Conservation (phyloP, 2,888 invertebrate species). For the Hirtodrosophila alboralis region DNA sequence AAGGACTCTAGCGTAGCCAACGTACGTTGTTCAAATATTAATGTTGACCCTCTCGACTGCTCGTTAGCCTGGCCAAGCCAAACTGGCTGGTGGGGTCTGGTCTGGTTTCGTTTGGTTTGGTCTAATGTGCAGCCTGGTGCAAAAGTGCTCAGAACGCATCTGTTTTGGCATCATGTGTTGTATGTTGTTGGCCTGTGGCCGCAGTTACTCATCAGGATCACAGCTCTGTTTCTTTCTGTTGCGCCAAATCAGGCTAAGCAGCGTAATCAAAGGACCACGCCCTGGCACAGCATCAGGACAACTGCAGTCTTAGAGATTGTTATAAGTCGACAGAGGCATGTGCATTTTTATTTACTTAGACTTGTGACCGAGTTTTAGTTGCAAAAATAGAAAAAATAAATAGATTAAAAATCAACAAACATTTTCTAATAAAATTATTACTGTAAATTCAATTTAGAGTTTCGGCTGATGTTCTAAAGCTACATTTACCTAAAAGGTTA, state of each 20-base stretch:
- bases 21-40: constrained; percentile 78
- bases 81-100: constrained; percentile 17
- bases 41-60: constrained; percentile 72
- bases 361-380: too few species aligned
- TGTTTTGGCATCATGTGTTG: constrained; percentile 1
- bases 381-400: too few species aligned
- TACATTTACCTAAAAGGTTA: too few species aligned
- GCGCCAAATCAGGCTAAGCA: constrained; percentile 35
- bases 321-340: neutral
- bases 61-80: constrained; percentile 60
- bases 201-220: constrained; percentile 47
- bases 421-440: too few species aligned
- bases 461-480: too few species aligned
- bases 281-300: constrained; percentile 8
- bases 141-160: constrained; percentile 32
- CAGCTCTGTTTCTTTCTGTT: constrained; percentile 8
- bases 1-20: constrained; percentile 52
- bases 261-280: constrained; percentile 29
- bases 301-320: neutral
- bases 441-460: too few species aligned
- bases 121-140: constrained; percentile 35
- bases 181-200: constrained; percentile 11
- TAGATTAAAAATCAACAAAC: too few species aligned
- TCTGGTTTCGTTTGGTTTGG: constrained; percentile 17
- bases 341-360: too few species aligned